phyloP scores from a whole-genome alignment of 2,888 invertebrate species.

The Poecilus cupreus region DNA sequence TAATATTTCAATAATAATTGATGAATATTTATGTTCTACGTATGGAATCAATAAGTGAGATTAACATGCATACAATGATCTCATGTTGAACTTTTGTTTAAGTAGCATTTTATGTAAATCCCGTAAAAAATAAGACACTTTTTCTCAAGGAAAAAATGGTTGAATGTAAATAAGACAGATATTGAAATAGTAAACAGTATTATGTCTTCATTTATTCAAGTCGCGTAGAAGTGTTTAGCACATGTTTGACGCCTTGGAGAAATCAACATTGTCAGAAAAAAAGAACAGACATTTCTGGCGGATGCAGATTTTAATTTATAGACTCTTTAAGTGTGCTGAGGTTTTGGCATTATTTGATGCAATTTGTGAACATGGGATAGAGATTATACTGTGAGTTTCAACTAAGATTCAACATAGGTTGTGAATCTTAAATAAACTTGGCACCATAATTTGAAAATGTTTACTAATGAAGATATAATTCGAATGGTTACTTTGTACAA shows the following conservation, averaged over 20 bases:
- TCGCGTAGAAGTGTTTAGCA: background rate
- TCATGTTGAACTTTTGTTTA: slow-evolving; percentile 50
- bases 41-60: slow-evolving; percentile 31
- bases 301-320: background rate
- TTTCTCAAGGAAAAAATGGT: background rate
- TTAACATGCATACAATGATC: slow-evolving; percentile 45
- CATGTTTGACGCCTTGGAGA: slow-evolving; percentile 2
- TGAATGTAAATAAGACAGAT: slow-evolving; percentile 11
- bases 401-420: too few relatives aligned
- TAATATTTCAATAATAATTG: slow-evolving; percentile 53
- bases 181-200: slow-evolving; percentile 16
- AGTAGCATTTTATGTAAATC: slow-evolving; percentile 39
- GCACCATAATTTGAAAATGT: too few relatives aligned
- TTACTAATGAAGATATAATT: too few relatives aligned
- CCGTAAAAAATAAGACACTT: background rate
- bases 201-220: slow-evolving; percentile 33
- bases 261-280: background rate
- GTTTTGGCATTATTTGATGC: too few relatives aligned
- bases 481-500: too few relatives aligned
- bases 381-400: too few relatives aligned
- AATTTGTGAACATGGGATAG: too few relatives aligned
- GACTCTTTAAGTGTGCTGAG: too few relatives aligned
- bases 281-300: background rate
- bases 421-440: too few relatives aligned
- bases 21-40: slow-evolving; percentile 43